These are phyloP conservation scores for Luffia ferchaultella DNA, from an alignment of 2,888 invertebrate species.

Conservation along the genomic window DNA sequence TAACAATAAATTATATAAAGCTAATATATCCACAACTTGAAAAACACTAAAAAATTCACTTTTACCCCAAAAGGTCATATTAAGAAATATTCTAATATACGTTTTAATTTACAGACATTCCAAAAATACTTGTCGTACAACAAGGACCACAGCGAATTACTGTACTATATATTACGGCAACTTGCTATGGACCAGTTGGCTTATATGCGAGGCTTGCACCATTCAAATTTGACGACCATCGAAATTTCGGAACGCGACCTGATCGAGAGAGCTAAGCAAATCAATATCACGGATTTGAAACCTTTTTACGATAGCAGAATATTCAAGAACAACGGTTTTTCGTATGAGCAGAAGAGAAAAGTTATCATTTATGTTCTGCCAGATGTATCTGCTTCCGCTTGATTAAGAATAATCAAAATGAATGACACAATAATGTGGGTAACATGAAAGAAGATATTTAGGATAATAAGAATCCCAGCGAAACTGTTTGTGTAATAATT, in stretches of 20 bases:
- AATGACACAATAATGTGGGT: too few species aligned
- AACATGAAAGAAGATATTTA: too few species aligned
- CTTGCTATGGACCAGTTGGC: conserved; percentile 90
- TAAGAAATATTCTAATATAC: background rate
- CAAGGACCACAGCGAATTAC: conserved; percentile 94
- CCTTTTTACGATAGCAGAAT: conserved; percentile 92
- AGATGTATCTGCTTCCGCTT: conserved; percentile 48
- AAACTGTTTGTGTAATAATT: too few species aligned
- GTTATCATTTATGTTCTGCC: conserved; percentile 85
- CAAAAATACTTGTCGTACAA: conserved; percentile 92
- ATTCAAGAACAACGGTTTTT: conserved; percentile 88
- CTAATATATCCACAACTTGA: too few species aligned
- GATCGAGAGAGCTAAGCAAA: conserved; percentile 82
- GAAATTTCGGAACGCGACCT: conserved; percentile 80
- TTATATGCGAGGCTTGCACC: conserved; percentile 77
- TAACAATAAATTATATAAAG: too few species aligned
- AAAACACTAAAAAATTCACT: background rate
- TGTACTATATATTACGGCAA: conserved; percentile 94
- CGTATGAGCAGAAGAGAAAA: conserved; percentile 84
- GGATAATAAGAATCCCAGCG: too few species aligned
- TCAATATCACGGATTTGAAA: conserved; percentile 88
- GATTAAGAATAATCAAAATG: too few species aligned
- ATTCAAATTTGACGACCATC: conserved; percentile 73
- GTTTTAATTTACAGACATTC: conserved; percentile 74
- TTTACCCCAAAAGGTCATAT: background rate